Base-by-base conservation (phyloP, 1,140 invertebrate genomes). In the Andrena cerasifolii region DNA sequence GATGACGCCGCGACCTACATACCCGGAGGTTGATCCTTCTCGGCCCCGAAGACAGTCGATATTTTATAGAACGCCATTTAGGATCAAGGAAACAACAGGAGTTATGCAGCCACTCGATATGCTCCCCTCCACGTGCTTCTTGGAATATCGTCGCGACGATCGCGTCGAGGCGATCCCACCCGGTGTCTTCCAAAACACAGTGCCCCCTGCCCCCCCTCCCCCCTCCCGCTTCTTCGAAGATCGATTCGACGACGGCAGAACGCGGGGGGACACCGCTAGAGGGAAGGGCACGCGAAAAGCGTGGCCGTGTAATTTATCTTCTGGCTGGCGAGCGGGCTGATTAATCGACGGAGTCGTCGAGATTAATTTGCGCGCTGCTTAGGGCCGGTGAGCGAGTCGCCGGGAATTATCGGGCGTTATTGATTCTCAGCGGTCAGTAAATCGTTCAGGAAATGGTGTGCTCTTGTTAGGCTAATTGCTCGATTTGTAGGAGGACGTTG, bases 1-100 rank as follows among this genome's bases (percentile, higher is more conserved):
- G 40, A 8, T 71, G 67, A 58, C 40, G 53, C n/a, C 10, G 26
- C 54, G 68, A 71, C 68, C 68, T 59, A 71, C 68, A 71, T 71
- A 59, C 18, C 68, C 28, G 24, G 36, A 43, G 26, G 68, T 59
- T 71, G 54, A 71, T 71, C 54, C 65, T 68, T 68, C 65, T 54
- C 2, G 1, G 4, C 10, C 45, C 36, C n/a, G 26, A 47, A 58
- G 54, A 59, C 68, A 43, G 36, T 12, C 53, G 68, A 71, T 71
- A 59, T 47, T 59, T 71, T 59, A 59, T 71, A 59, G 54, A 47
- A n/a, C 6, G 1, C 4, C 40, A n/a, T 59, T 71, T 71, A 47
- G 54, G 40, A 71, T 71, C 68, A 59, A 71, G 68, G 68, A 71
- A 59, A 59, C 40, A 28, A 0, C 54, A 7, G 31, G 28, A 59